phyloP scores from a whole-genome alignment of 2,797 vertebrate species.

The Schizothorax lantsangensis region DNA sequence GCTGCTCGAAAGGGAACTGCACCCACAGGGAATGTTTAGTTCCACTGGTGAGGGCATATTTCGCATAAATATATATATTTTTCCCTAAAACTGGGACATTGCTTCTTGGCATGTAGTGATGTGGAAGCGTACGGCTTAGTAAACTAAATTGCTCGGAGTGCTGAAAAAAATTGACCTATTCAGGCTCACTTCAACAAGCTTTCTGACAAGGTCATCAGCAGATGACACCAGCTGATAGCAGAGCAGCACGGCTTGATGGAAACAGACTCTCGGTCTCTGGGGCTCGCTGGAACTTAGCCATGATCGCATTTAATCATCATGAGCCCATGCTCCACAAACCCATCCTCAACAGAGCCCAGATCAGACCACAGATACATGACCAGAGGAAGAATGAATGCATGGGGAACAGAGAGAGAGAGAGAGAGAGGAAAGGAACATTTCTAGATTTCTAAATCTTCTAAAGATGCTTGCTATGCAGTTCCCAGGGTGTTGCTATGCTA shows the following conservation, averaged over 20 bases:
- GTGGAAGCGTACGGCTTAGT: constrained; percentile 48
- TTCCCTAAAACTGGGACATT: constrained; percentile 74
- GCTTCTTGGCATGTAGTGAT: constrained; percentile 57
- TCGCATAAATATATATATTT: constrained; percentile 65
- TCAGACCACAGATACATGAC: constrained; percentile 31
- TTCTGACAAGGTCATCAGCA: constrained; percentile 47
- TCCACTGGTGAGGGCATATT: constrained; percentile 67
- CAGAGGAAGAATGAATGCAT: constrained; percentile 15
- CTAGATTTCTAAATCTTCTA: background rate
- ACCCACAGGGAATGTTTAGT: constrained; percentile 73
- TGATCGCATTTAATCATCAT: constrained; percentile 55
- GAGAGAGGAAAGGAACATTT: background rate
- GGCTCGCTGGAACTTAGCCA: constrained; percentile 52
- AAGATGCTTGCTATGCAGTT: constrained; percentile 39
- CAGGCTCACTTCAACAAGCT: constrained; percentile 26
- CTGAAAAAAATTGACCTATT: constrained; percentile 27
- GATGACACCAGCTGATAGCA: constrained; percentile 41
- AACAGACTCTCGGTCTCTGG: constrained; percentile 40
- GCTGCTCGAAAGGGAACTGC: constrained; percentile 69
- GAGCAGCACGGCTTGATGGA: constrained; percentile 26
- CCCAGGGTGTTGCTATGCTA: constrained; percentile 68
- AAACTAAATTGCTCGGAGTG: constrained; percentile 23
- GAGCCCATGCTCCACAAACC: constrained; percentile 53
- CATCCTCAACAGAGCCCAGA: constrained; percentile 35
- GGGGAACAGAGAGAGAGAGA: background rate